Evolutionary conservation across 2,797 vertebrate genomes (phyloP), one percentile per base, ranked within the genome.

Genomic region (Enteromius trimaculatus): DNA sequence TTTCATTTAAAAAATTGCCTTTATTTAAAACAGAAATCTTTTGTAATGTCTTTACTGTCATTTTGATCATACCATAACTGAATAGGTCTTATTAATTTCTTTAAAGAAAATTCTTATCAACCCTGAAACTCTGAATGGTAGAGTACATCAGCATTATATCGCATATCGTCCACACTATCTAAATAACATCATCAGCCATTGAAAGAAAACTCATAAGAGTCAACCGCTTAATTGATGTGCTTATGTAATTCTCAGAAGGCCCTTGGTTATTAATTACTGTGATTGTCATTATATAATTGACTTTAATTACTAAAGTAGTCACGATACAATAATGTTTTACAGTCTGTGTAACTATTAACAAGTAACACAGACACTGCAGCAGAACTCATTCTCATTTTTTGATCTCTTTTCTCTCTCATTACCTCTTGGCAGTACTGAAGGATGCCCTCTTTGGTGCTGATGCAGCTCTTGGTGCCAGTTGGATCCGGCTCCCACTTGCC

Each of bases 401-500:
- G 16, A 51, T 76, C 66, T 47, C 72, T 64, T 11, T 74, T 49
- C 31, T 68, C 71, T 55, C 34, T 69, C 47, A 69, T 29, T 84
- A 97, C 96, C 96, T 99, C 97, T 91, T 98, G 97, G 92, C 98
- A 99, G 93, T 99, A 99, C 82, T 97, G 96, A 89, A 99, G 95
- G 90, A 99, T 95, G 77, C 96, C 96, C 82, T 99, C 97, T 90
- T 98, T 98, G 89, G 93, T 97, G 89, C 92, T 91, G 66, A 97
- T 93, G 93, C 98, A 99, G 93, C 94, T 97, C 91, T 96, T 97
- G 81, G 95, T 96, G 79, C 96, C 96, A 0, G 96, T 93, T 51
- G 96, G 93, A 91, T 99, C 98, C 4, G 96, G 92, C 85, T 98
- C 97, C 98, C 98, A 99, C 89, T 97, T 97, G 86, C 98, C 98